Evolutionary conservation across 2,888 invertebrate species (phyloP).

Genomic region (Autographa gamma): DNA sequence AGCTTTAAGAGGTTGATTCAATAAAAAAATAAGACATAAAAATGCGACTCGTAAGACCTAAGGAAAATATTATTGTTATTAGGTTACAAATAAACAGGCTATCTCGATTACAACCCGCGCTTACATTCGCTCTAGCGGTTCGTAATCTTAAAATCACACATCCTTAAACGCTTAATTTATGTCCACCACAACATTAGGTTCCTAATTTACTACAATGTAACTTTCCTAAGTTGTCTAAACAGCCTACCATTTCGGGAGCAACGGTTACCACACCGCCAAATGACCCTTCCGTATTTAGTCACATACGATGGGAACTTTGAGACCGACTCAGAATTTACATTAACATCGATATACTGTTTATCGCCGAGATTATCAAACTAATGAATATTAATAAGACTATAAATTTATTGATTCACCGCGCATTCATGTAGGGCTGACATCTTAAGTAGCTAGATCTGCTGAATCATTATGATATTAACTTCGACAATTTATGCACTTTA

Average conservation of each 20-base stretch:
- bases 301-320: constrained; percentile 29
- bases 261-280: constrained; percentile 38
- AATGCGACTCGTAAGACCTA: not conserved
- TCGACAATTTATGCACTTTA: not conserved
- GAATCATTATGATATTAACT: not conserved
- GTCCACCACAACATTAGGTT: constrained; percentile 8
- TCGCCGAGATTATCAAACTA: constrained; percentile 29
- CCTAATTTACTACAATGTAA: constrained; percentile 13
- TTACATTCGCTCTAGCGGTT: not conserved
- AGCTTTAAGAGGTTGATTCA: not conserved
- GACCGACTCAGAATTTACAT: constrained; percentile 31
- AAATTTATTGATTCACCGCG: constrained; percentile 20
- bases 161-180: constrained; percentile 1
- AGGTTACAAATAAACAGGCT: not conserved
- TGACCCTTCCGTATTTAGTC: constrained; percentile 25
- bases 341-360: constrained; percentile 33
- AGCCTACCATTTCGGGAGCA: constrained; percentile 19
- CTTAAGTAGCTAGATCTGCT: constrained; percentile 13
- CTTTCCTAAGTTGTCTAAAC: constrained; percentile 6
- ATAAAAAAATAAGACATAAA: not conserved
- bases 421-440: constrained; percentile 14
- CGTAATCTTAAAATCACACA: constrained; percentile 5
- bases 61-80: not conserved
- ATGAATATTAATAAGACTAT: constrained; percentile 36
- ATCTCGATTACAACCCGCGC: not conserved